A percentile compares a stretch with the other conserved stretches of the same genome.
phyloP scores from a whole-genome alignment of 1,140 invertebrate species.

The Dufourea novaeangliae region DNA sequence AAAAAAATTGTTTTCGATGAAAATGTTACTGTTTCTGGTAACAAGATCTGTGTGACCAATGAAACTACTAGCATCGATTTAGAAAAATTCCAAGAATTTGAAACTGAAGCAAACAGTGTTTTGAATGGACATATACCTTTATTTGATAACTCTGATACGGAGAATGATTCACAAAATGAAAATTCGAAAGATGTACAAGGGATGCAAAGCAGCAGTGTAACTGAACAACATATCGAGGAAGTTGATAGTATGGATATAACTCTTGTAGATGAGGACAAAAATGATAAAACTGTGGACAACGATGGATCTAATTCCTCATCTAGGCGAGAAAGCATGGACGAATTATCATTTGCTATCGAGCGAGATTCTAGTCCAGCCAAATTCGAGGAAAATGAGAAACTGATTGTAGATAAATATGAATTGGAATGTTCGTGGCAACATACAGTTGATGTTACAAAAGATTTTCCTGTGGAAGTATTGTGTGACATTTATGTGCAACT shows the following conservation, averaged over 20 bases:
- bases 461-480: slow-evolving; percentile 83
- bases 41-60: slow-evolving; percentile 55
- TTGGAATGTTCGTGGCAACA: slow-evolving; percentile 83
- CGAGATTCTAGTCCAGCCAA: slow-evolving; percentile 72
- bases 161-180: slow-evolving; percentile 70
- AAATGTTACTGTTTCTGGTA: slow-evolving; percentile 49
- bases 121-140: slow-evolving; percentile 74
- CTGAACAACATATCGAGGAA: slow-evolving; percentile 51
- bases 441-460: slow-evolving; percentile 82
- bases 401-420: slow-evolving; percentile 84
- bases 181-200: slow-evolving; percentile 57
- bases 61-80: slow-evolving; percentile 73
- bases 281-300: slow-evolving; percentile 55
- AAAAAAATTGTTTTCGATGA: slow-evolving; percentile 78
- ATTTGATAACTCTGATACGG: slow-evolving; percentile 73
- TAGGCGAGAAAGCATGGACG: slow-evolving; percentile 70
- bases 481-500: slow-evolving; percentile 85
- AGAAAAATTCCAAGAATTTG: slow-evolving; percentile 79
- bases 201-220: slow-evolving; percentile 32
- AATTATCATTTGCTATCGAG: slow-evolving; percentile 75
- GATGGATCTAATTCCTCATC: slow-evolving; percentile 65
- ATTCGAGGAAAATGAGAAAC: slow-evolving; percentile 78
- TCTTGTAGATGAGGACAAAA: slow-evolving; percentile 55
- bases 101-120: slow-evolving; percentile 72
- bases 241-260: slow-evolving; percentile 54